Percentiles rank a stretch among this genome's conserved stretches.
Evolutionary conservation across 2,797 vertebrate genomes (phyloP).

Genomic region (Danio jaintianensis): DNA sequence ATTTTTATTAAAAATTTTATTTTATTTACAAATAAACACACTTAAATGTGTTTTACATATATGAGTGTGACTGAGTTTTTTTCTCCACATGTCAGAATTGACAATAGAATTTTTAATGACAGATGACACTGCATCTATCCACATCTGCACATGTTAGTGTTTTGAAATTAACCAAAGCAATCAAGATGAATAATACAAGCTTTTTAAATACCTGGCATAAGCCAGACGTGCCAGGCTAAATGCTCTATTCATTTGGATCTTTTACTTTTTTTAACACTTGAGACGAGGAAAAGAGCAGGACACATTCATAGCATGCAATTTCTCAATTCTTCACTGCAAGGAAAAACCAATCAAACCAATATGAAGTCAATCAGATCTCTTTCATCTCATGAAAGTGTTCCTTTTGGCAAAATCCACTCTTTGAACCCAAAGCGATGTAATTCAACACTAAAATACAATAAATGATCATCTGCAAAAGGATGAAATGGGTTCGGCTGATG

Average conservation of each 20-base stretch:
- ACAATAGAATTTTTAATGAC: conserved; percentile 41
- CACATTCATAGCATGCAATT: conserved; percentile 39
- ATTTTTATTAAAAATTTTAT: too few species aligned
- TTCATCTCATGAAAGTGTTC: conserved; percentile 42
- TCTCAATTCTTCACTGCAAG: conserved; percentile 33
- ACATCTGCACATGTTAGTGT: conserved; percentile 33
- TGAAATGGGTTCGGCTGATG: conserved; percentile 16
- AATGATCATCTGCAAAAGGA: conserved; percentile 37
- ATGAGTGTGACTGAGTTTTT: conserved; percentile 6
- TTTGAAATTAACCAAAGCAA: conserved; percentile 53
- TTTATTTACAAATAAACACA: too few species aligned
- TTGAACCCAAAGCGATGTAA: conserved; percentile 19
- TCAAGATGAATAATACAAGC: conserved; percentile 46
- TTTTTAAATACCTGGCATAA: not conserved
- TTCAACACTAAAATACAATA: conserved; percentile 29
- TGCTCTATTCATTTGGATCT: conserved; percentile 31
- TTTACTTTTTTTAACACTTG: conserved; percentile 28
- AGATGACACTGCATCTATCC: conserved; percentile 50
- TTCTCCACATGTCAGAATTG: conserved; percentile 27
- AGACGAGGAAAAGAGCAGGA: not conserved
- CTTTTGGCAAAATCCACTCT: conserved; percentile 38
- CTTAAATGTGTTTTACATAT: not conserved
- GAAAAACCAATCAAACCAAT: conserved; percentile 44
- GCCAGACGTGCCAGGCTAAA: conserved; percentile 4
- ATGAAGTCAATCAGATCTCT: conserved; percentile 40